These are phyloP conservation scores for Synergus gifuensis DNA, from an alignment of 2,888 invertebrate species.

Conservation along the genomic window DNA sequence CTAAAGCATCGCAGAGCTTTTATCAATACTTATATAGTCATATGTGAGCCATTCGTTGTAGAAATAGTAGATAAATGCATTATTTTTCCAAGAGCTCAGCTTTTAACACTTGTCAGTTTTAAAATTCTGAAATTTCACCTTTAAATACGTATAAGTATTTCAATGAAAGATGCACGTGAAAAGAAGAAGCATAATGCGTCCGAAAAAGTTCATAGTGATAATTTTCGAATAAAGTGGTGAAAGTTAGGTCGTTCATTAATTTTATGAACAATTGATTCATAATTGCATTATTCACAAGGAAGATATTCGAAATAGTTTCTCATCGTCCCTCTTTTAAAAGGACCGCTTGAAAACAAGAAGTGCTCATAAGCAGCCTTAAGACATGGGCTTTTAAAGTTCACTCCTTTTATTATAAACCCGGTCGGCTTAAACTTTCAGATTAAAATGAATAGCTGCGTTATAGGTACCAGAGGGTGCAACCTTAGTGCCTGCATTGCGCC, in stretches of 20 bases:
- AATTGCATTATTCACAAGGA: slow-evolving; percentile 15
- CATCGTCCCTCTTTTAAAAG: neutral
- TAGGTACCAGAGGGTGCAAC: slow-evolving; percentile 51
- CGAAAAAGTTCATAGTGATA: neutral
- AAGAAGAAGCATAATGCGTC: neutral
- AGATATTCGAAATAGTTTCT: neutral
- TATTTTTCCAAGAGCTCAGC: neutral
- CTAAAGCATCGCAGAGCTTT: neutral
- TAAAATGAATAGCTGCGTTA: slow-evolving; percentile 67
- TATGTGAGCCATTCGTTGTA: neutral
- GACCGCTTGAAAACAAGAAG: slow-evolving; percentile 31
- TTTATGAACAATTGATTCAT: slow-evolving; percentile 11
- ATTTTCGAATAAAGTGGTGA: neutral
- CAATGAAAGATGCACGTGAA: too few relatives aligned
- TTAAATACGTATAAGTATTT: too few relatives aligned
- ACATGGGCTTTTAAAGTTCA: slow-evolving; percentile 58
- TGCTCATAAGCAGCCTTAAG: slow-evolving; percentile 53
- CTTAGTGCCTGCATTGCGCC: slow-evolving; percentile 46
- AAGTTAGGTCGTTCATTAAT: slow-evolving; percentile 15
- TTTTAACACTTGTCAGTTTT: too few relatives aligned
- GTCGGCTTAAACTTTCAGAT: slow-evolving; percentile 67
- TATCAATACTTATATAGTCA: neutral
- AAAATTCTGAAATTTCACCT: too few relatives aligned
- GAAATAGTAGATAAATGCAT: neutral
- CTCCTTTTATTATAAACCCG: slow-evolving; percentile 51